Evolutionary conservation across 2,888 invertebrate genomes (phyloP).

Genomic region (Megalurothrips usitatus): DNA sequence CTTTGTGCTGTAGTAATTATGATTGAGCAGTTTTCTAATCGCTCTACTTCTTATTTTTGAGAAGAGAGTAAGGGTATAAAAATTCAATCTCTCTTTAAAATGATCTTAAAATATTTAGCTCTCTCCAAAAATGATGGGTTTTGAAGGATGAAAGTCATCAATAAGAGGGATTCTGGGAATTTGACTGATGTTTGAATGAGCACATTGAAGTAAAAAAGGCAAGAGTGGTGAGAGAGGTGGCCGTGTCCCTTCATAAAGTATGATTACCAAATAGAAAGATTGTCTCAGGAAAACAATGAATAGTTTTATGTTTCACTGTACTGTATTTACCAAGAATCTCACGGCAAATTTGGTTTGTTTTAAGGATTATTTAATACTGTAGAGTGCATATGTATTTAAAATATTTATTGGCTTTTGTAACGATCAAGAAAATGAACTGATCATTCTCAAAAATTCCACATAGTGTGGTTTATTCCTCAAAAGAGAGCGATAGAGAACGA

Average conservation of each 20-base stretch:
- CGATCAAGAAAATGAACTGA: not conserved
- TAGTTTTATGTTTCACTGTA: not conserved
- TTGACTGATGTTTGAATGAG: not conserved
- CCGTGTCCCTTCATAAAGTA: not conserved
- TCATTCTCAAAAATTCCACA: not conserved
- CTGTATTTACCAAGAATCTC: conserved; percentile 3
- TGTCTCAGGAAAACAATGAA: conserved; percentile 20
- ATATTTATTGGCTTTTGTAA: conserved; percentile 20
- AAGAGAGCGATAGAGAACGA: not conserved
- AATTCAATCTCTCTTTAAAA: too few relatives aligned
- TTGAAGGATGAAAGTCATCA: not conserved
- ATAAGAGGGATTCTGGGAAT: not conserved
- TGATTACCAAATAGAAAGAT: conserved; percentile 4
- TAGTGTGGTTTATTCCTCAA: not conserved
- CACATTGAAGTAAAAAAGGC: not conserved
- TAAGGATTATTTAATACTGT: not conserved
- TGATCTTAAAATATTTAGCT: too few relatives aligned
- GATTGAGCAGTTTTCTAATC: too few relatives aligned
- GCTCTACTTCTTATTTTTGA: too few relatives aligned
- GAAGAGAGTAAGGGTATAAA: too few relatives aligned
- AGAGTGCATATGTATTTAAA: conserved; percentile 1
- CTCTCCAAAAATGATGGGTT: not conserved
- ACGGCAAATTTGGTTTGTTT: not conserved
- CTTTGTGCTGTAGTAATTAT: too few relatives aligned
- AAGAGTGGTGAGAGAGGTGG: not conserved